A percentile compares a stretch with the other conserved stretches of the same genome.
These are phyloP conservation scores for Chouioia cunea DNA, from an alignment of 2,888 invertebrate species.

Conservation along the genomic window DNA sequence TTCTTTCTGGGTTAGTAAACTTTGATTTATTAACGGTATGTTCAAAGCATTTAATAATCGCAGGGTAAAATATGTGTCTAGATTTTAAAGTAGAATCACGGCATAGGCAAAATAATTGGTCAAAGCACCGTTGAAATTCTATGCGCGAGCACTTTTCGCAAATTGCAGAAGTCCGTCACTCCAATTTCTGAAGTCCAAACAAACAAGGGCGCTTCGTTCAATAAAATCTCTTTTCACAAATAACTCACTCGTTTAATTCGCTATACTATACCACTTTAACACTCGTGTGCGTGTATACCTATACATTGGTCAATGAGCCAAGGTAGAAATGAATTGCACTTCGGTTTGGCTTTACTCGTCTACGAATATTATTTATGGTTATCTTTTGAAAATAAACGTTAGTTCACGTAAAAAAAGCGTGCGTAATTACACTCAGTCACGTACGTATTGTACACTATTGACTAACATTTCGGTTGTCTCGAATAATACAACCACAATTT, in stretches of 20 bases:
- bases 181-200: slow-evolving; percentile 28
- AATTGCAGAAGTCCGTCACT: slow-evolving; percentile 36
- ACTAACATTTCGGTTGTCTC: too few relatives aligned
- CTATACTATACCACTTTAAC: too few relatives aligned
- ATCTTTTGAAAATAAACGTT: not conserved
- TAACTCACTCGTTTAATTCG: slow-evolving; percentile 10
- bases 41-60: slow-evolving; percentile 13
- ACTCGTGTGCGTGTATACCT: not conserved
- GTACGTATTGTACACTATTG: too few relatives aligned
- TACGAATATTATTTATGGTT: slow-evolving; percentile 4
- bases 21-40: not conserved
- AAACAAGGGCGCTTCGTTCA: slow-evolving; percentile 29
- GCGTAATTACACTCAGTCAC: too few relatives aligned
- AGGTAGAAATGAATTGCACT: slow-evolving; percentile 26
- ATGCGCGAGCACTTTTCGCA: slow-evolving; percentile 16
- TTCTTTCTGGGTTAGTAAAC: slow-evolving; percentile 6
- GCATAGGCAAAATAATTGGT: slow-evolving; percentile 6
- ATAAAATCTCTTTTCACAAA: slow-evolving; percentile 41
- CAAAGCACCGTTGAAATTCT: slow-evolving; percentile 24
- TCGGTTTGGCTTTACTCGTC: slow-evolving; percentile 4
- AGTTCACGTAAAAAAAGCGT: not conserved
- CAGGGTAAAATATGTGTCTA: slow-evolving; percentile 9
- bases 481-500: too few relatives aligned
- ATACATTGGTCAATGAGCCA: slow-evolving; percentile 15
- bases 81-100: slow-evolving; percentile 21